A percentile compares a stretch with the other conserved stretches of the same genome.
Evolutionary conservation across 2,888 invertebrate species (phyloP).

Genomic region (Drosophila barbarae): DNA sequence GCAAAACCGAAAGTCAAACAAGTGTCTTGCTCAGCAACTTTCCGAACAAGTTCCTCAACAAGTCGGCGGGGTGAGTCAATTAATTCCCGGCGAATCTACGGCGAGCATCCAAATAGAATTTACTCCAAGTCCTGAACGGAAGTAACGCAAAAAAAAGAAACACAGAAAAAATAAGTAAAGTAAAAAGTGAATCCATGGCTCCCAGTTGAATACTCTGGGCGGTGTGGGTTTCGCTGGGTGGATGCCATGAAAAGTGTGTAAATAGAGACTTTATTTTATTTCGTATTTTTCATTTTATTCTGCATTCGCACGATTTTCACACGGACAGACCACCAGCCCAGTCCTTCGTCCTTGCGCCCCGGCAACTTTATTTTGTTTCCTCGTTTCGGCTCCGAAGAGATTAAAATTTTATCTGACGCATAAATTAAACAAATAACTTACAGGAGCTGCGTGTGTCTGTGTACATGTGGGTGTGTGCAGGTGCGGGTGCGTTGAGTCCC

Average conservation of each 20-base stretch:
- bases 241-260: conserved; percentile 62
- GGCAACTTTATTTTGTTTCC: conserved; percentile 61
- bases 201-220: conserved; percentile 53
- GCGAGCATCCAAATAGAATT: conserved; percentile 35
- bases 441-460: conserved; percentile 34
- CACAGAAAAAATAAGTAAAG: conserved; percentile 7
- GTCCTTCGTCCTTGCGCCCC: conserved; percentile 2
- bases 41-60: conserved; percentile 52
- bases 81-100: conserved; percentile 62
- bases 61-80: conserved; percentile 67
- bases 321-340: conserved; percentile 3
- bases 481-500: conserved; percentile 37
- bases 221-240: conserved; percentile 11
- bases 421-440: conserved; percentile 73
- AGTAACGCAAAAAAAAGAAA: conserved; percentile 13
- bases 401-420: conserved; percentile 75
- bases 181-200: conserved; percentile 57
- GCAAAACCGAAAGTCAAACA: conserved; percentile 52
- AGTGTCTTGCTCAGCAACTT: conserved; percentile 44
- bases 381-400: conserved; percentile 65
- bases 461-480: conserved; percentile 4
- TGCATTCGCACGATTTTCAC: conserved; percentile 39
- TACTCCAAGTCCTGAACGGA: conserved; percentile 11
- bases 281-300: conserved; percentile 39
- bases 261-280: conserved; percentile 69